These are phyloP conservation scores for Dinoponera quadriceps DNA, from an alignment of 1,140 invertebrate species.

Conservation along the genomic window DNA sequence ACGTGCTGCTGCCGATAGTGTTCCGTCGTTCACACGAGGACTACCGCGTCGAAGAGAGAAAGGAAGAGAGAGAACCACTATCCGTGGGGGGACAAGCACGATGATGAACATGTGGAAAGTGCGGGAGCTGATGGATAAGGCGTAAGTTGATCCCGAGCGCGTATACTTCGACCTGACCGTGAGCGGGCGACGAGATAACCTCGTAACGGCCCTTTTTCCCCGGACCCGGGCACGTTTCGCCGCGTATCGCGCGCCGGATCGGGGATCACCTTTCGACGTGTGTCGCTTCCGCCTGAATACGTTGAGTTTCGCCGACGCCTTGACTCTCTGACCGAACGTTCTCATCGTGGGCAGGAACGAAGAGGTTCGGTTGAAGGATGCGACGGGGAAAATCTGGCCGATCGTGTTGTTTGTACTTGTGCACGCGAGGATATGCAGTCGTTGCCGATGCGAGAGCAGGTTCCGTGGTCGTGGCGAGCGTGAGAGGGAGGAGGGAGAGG, in stretches of 20 bases:
- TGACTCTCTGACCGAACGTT: neutral
- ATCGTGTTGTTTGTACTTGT: slow-evolving; percentile 1
- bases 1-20: slow-evolving; percentile 55
- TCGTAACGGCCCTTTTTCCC: slow-evolving; percentile 70
- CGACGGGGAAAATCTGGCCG: neutral
- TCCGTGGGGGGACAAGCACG: slow-evolving; percentile 21
- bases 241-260: neutral
- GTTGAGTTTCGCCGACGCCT: neutral
- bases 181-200: slow-evolving; percentile 71
- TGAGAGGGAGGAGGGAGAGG: neutral
- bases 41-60: neutral
- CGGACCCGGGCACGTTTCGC: slow-evolving; percentile 9
- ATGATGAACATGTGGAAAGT: slow-evolving; percentile 97
- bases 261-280: neutral
- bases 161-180: neutral
- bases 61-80: neutral
- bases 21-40: slow-evolving; percentile 2
- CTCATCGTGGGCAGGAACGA: neutral
- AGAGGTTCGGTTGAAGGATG: neutral
- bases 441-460: neutral
- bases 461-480: neutral
- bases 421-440: neutral
- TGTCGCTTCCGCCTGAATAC: neutral
- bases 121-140: slow-evolving; percentile 96
- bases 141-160: slow-evolving; percentile 89